Evolutionary conservation across 2,113 vertebrate species (phyloP).

Genomic region (Psettodes erumei): DNA sequence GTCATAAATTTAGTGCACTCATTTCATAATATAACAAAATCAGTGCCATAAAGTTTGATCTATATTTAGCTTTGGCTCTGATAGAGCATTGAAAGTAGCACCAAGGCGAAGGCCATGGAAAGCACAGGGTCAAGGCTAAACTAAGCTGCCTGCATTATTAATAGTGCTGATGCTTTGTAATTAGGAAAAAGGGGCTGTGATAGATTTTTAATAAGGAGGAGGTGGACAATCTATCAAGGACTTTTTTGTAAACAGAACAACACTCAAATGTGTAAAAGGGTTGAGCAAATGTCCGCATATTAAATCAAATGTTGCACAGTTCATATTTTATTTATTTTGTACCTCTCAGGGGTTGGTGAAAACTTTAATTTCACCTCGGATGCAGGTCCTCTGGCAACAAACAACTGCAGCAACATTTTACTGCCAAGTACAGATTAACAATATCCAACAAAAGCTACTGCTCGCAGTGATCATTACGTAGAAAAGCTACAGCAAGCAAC

Average conservation of each 20-base stretch:
- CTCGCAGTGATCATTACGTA: constrained; percentile 2
- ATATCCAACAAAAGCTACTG: constrained; percentile 1
- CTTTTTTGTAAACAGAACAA: constrained; percentile 17
- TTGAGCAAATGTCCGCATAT: neutral
- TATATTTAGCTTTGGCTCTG: constrained; percentile 47
- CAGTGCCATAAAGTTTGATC: constrained; percentile 33
- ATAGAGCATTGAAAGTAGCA: constrained; percentile 24
- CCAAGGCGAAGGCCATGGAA: constrained; percentile 39
- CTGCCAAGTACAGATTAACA: constrained; percentile 25
- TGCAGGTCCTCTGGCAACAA: constrained; percentile 28
- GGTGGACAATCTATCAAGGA: constrained; percentile 5
- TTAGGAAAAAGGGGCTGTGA: constrained; percentile 22
- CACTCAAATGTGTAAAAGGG: neutral
- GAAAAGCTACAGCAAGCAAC: constrained; percentile 1
- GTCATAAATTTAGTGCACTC: constrained; percentile 33
- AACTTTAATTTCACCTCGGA: constrained; percentile 22
- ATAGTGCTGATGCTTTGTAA: constrained; percentile 36
- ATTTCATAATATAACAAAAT: constrained; percentile 37
- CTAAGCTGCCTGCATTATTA: constrained; percentile 45
- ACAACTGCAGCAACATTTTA: neutral
- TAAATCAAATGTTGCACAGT: constrained; percentile 14
- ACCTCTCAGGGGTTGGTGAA: neutral
- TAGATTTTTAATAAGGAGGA: constrained; percentile 39
- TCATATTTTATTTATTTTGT: constrained; percentile 18
- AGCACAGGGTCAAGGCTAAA: constrained; percentile 45